Conservation (phyloP, 1,140 invertebrate genomes). For the Cydia pomonella region DNA sequence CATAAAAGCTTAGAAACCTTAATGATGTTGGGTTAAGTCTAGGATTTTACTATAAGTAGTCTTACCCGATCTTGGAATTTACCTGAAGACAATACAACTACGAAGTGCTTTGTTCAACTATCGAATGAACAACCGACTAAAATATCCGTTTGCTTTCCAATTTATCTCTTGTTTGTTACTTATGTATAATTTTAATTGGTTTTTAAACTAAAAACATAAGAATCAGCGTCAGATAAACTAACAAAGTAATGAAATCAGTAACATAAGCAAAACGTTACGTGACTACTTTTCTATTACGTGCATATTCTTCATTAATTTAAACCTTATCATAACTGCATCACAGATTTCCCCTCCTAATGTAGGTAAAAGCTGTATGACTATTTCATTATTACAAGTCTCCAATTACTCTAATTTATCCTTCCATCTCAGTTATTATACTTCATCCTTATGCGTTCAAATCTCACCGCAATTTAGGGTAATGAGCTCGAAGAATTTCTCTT, state of each 20-base stretch:
- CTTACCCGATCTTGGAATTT: too few species aligned
- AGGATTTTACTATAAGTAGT: too few species aligned
- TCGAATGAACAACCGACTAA: not conserved
- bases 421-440: conserved; percentile 22
- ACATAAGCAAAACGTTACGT: not conserved
- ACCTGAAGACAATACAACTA: too few species aligned
- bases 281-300: not conserved
- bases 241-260: not conserved
- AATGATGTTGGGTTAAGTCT: too few species aligned
- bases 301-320: not conserved
- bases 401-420: conserved; percentile 24
- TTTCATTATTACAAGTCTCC: conserved; percentile 17
- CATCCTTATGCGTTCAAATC: conserved; percentile 30
- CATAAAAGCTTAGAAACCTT: too few species aligned
- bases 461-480: conserved; percentile 27
- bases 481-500: conserved; percentile 25
- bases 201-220: too few species aligned
- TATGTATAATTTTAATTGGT: too few species aligned
- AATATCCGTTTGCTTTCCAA: too few species aligned
- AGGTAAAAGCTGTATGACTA: conserved; percentile 3
- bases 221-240: not conserved
- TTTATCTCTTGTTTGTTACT: too few species aligned
- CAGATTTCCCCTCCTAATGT: conserved; percentile 6
- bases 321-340: conserved; percentile 22
- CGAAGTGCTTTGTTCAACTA: not conserved